These are phyloP conservation scores for Gnatocerus cornutus DNA, from an alignment of 2,888 invertebrate genomes.

Conservation along the genomic window DNA sequence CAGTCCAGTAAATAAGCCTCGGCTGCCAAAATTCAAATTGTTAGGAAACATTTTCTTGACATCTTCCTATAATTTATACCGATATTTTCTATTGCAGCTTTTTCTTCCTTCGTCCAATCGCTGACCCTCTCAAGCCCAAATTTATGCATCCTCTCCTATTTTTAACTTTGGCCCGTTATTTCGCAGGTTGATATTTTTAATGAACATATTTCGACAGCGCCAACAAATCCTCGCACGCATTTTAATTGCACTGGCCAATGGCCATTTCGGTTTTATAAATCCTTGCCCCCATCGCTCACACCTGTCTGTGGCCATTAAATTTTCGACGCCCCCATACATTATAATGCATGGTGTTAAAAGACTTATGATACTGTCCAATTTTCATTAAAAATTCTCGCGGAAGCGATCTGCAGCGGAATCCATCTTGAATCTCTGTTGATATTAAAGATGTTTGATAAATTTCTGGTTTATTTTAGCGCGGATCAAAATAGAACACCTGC, in stretches of 20 bases:
- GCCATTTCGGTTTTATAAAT: constrained; percentile 25
- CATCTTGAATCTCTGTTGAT: constrained; percentile 50
- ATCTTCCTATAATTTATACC: no score
- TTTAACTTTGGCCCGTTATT: constrained; percentile 2
- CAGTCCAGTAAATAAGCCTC: no score
- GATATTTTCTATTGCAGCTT: no score
- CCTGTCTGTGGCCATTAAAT: constrained; percentile 32
- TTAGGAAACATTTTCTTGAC: no score
- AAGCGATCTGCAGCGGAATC: constrained; percentile 16
- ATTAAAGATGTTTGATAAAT: constrained; percentile 53
- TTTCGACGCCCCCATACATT: constrained; percentile 16
- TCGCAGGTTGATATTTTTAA: constrained; percentile 6
- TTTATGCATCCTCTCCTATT: constrained; percentile 4
- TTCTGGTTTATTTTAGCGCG: constrained; percentile 52
- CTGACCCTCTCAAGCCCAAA: no score
- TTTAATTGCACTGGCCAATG: constrained; percentile 31
- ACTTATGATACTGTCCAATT: constrained; percentile 1
- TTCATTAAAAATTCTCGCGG: constrained; percentile 6
- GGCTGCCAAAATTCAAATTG: no score
- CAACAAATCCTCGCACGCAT: constrained; percentile 8
- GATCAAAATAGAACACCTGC: constrained; percentile 50
- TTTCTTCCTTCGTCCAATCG: no score
- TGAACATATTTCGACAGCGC: constrained; percentile 9
- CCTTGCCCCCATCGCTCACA: constrained; percentile 18
- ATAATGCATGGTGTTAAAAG: constrained; percentile 10